Evolutionary conservation across 2,113 vertebrate genomes (phyloP).

Genomic region (Coptodon rendalli): DNA sequence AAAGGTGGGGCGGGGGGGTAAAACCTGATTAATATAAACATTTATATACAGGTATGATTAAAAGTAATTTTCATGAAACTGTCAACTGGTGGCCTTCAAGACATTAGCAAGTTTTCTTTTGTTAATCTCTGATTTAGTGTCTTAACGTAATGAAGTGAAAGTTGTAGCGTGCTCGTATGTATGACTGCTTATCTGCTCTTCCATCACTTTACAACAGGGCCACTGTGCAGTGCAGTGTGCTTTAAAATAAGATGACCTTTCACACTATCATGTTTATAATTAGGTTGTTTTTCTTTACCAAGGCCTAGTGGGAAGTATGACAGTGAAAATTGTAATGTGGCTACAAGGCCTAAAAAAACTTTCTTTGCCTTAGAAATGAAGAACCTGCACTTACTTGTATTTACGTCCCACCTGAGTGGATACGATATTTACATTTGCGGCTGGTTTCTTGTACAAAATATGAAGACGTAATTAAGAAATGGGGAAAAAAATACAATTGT

Average conservation of each 20-base stretch:
- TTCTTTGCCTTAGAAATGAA: slow-evolving; percentile 40
- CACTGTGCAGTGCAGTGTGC: neutral
- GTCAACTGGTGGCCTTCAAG: slow-evolving; percentile 62
- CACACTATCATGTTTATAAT: neutral
- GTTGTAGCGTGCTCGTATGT: slow-evolving; percentile 33
- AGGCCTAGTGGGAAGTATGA: neutral
- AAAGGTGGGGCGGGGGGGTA: neutral
- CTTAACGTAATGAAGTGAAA: slow-evolving; percentile 49
- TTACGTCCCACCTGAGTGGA: neutral
- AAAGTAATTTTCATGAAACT: slow-evolving; percentile 35
- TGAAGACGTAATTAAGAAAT: neutral
- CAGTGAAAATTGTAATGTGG: neutral
- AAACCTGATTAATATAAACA: slow-evolving; percentile 42
- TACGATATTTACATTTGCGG: neutral
- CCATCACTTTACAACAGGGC: slow-evolving; percentile 16
- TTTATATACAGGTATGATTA: slow-evolving; percentile 37
- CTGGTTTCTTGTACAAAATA: neutral
- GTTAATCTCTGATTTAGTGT: slow-evolving; percentile 55
- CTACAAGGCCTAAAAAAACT: neutral
- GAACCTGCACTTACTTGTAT: neutral
- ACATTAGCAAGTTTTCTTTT: slow-evolving; percentile 26
- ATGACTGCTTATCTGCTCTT: slow-evolving; percentile 50
- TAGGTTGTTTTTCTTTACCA: neutral
- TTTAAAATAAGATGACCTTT: neutral
- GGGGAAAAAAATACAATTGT: neutral